Percentiles rank a stretch among this genome's conserved stretches.
These are phyloP conservation scores for Cynopterus brachyotis DNA, from an alignment of 2,113 vertebrate species.

Conservation along the genomic window DNA sequence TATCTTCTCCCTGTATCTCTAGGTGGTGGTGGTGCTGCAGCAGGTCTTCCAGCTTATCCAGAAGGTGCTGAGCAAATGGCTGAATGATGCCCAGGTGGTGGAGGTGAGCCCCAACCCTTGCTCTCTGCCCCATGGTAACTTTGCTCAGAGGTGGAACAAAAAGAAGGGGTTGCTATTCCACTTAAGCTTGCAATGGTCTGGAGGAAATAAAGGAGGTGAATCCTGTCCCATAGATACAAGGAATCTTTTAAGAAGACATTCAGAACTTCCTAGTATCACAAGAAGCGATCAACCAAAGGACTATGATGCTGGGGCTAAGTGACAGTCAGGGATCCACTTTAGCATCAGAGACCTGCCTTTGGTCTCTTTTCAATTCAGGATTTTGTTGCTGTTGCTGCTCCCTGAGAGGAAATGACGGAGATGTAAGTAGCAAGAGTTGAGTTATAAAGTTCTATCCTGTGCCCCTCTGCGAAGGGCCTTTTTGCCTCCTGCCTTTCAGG, in stretches of 20 bases:
- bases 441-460: neutral
- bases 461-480: neutral
- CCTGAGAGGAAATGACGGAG: neutral
- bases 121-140: neutral
- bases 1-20: conserved; percentile 59
- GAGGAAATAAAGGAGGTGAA: neutral
- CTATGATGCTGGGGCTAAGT: neutral
- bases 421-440: neutral
- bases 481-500: neutral
- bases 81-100: conserved; percentile 98
- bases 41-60: conserved; percentile 99
- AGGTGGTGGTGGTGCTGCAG: conserved; percentile 99
- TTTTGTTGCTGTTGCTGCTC: conserved; percentile 1
- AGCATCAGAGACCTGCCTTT: conserved; percentile 41
- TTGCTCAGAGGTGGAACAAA: neutral
- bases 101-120: conserved; percentile 87
- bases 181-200: neutral
- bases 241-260: neutral
- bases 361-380: neutral
- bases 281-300: neutral
- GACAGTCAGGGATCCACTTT: neutral
- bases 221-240: neutral
- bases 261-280: neutral
- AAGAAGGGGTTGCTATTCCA: neutral
- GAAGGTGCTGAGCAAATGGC: conserved; percentile 98